Percentiles rank a stretch among this genome's conserved stretches.
phyloP scores from a whole-genome alignment of 2,888 invertebrate species.

The Cantharis flavilabris region DNA sequence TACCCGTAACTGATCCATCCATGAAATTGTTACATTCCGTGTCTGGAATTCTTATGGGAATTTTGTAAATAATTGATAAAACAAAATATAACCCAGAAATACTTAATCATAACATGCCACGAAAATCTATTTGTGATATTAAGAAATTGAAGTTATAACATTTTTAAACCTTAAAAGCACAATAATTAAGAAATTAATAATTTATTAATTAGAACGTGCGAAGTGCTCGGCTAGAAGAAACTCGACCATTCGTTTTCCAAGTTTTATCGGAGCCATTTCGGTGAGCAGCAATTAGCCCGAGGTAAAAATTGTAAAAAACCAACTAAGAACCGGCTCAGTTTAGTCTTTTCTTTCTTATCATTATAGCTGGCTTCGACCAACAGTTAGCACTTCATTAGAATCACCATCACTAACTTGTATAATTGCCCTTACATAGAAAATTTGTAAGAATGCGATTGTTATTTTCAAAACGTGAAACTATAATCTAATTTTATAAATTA shows the following conservation, averaged over 20 bases:
- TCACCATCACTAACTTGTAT: not conserved
- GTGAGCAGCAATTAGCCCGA: not conserved
- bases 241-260: not conserved
- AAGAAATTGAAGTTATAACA: not conserved
- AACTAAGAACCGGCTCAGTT: not conserved
- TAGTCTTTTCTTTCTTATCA: not conserved
- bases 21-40: not conserved
- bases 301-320: not conserved
- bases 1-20: not conserved
- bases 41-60: not conserved
- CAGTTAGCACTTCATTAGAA: not conserved
- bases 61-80: not conserved
- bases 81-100: not conserved
- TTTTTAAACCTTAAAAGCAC: not conserved
- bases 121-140: not conserved
- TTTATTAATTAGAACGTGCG: not conserved
- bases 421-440: not conserved
- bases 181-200: not conserved
- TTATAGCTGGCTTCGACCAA: not conserved
- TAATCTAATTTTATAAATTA: too few species aligned
- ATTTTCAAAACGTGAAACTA: not conserved
- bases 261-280: not conserved
- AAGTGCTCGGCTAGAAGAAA: not conserved
- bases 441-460: not conserved
- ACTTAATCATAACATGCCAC: not conserved